These are phyloP conservation scores for Himantopus leucocephalus DNA, from an alignment of 2,113 vertebrate genomes.

Conservation along the genomic window DNA sequence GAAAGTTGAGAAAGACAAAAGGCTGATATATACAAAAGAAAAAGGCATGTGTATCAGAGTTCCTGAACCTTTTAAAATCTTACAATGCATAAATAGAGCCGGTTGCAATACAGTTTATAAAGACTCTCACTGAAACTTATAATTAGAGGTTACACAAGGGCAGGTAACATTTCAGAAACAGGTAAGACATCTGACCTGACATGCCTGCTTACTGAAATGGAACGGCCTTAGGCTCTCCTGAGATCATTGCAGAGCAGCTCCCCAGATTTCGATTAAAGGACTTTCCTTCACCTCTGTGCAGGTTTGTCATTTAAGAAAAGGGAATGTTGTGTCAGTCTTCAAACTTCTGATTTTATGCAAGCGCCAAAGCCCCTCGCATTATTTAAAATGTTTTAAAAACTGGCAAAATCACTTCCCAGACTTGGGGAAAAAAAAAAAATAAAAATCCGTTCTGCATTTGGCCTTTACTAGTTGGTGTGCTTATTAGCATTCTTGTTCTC, in stretches of 20 bases:
- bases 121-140: constrained; percentile 23
- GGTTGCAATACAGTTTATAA: constrained; percentile 8
- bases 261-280: background rate
- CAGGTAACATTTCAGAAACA: constrained; percentile 49
- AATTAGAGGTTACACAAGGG: constrained; percentile 63
- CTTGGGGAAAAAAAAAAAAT: background rate
- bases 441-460: background rate
- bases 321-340: background rate
- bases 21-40: background rate
- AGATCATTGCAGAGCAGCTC: background rate
- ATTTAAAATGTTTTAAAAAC: background rate
- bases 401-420: background rate
- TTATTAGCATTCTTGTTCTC: constrained; percentile 21
- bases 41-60: background rate
- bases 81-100: background rate
- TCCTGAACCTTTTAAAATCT: background rate
- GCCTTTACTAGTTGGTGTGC: background rate
- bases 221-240: constrained; percentile 31
- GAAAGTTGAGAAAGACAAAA: background rate
- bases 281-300: background rate
- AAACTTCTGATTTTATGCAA: background rate
- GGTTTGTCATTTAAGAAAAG: background rate
- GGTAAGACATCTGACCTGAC: constrained; percentile 20
- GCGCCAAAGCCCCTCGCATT: too few relatives aligned
- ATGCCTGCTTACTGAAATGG: constrained; percentile 22